Base-by-base conservation (phyloP, 2,888 invertebrate species). In the Chrysolina haemoptera region DNA sequence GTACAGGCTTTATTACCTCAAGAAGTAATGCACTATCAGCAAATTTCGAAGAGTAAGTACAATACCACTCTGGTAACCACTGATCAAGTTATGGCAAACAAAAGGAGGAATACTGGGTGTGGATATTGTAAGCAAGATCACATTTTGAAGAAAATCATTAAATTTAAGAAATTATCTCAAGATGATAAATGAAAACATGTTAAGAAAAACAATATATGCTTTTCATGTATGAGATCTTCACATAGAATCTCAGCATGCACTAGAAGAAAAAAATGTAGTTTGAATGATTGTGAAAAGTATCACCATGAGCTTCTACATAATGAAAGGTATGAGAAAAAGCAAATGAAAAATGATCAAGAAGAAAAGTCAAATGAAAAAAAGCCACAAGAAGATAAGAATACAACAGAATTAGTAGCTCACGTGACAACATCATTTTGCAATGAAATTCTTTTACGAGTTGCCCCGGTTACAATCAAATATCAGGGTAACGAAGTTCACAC, bases 181-280 rank as follows among this genome's bases (percentile, higher is more conserved):
- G 16, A 50, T 50, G 48, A 50, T 8, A 50, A 50, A 16, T 50
- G 48, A 18, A 50, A 50, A 50, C 48, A 50, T 16, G 48, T 16
- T 9, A 50, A 50, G 16, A 50, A n/a, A 1, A 50, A 50, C 16
- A 50, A 50, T 16, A 50, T 50, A 16, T 50, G 48, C 8, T 50
- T 50, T 50, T 50, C 48, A 50, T 50, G 48, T 16, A 50, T 16
- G 8, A 50, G 9, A 16, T 50, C 48, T 50, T 3, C 62, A 27
- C 35, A 62, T 62, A n/a, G 22, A 14, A 62, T 62, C n/a, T 62
- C 18, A 22, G n/a, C 22, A 18, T 62, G 62, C 11, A 40, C 12
- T 16, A 62, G 35, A 41, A 62, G 14, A 11, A 35, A 40, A 40
- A 62, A 40, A 35, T 62, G 62, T 35, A 8, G 20, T 22, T n/a